Evolutionary conservation across 2,888 invertebrate species (phyloP).

Genomic region (Eulithis prunata): DNA sequence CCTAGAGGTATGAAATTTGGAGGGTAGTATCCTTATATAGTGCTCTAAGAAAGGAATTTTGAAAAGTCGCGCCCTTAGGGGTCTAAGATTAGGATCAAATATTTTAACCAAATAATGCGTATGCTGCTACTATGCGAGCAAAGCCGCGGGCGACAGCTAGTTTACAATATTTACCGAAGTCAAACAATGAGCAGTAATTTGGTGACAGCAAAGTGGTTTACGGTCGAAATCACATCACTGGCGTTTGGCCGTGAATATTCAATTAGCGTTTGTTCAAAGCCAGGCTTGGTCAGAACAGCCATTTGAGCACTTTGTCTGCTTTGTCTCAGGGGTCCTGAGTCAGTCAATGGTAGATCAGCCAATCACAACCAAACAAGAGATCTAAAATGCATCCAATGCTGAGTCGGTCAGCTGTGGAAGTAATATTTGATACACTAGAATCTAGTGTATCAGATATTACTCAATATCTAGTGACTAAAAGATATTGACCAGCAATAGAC

Average conservation of each 20-base stretch:
- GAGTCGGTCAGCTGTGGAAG: not conserved
- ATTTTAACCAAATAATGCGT: no score
- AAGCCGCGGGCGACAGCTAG: no score
- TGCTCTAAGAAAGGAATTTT: no score
- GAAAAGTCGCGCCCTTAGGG: no score
- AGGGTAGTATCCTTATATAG: no score
- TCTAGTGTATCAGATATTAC: no score
- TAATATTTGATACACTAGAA: no score
- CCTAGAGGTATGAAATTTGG: no score
- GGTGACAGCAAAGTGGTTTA: conserved; percentile 63
- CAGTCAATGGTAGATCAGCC: conserved; percentile 2
- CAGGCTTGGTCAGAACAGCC: not conserved
- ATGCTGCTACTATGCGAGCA: no score
- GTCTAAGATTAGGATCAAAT: no score
- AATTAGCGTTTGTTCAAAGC: conserved; percentile 40
- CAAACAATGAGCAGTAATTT: conserved; percentile 60
- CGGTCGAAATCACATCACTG: conserved; percentile 52
- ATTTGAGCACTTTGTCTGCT: conserved; percentile 1
- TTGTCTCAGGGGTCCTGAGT: conserved; percentile 14
- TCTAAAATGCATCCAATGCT: not conserved
- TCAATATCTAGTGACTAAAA: no score
- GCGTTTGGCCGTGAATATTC: conserved; percentile 46
- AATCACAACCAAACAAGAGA: conserved; percentile 1
- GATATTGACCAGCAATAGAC: no score
- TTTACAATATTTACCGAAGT: conserved; percentile 31